Evolutionary conservation across 2,797 vertebrate genomes (phyloP).

Genomic region (Mionectes olivaceus): DNA sequence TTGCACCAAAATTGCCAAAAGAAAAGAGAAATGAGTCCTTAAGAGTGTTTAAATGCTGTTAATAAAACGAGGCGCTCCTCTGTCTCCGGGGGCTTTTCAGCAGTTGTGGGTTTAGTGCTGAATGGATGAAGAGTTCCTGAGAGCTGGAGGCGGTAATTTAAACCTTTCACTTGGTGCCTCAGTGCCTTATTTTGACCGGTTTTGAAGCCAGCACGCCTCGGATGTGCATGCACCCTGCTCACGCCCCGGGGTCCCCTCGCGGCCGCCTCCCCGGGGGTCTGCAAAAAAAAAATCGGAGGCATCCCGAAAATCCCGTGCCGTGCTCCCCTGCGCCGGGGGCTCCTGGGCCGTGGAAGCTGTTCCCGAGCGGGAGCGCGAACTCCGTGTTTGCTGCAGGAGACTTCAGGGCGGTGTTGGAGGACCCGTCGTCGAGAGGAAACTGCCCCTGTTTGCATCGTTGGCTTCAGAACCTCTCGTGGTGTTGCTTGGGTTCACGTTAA

Average conservation of each 20-base stretch:
- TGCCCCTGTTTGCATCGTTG: constrained; percentile 62
- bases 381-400: constrained; percentile 75
- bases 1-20: constrained; percentile 82
- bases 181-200: constrained; percentile 80
- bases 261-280: constrained; percentile 68
- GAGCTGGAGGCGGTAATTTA: constrained; percentile 80
- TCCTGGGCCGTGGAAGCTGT: constrained; percentile 78
- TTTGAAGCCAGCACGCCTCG: constrained; percentile 79
- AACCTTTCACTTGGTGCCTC: constrained; percentile 77
- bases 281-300: constrained; percentile 43
- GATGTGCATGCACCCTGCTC: constrained; percentile 82
- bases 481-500: constrained; percentile 54
- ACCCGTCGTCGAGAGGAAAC: constrained; percentile 74
- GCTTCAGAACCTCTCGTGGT: constrained; percentile 68
- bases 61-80: constrained; percentile 82
- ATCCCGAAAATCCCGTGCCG: constrained; percentile 60
- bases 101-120: constrained; percentile 81
- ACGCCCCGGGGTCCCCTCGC: constrained; percentile 67
- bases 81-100: constrained; percentile 80
- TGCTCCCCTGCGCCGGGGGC: constrained; percentile 64
- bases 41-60: constrained; percentile 76
- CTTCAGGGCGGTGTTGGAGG: constrained; percentile 68
- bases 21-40: constrained; percentile 75
- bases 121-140: constrained; percentile 85
- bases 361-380: constrained; percentile 77